A percentile compares a stretch with the other conserved stretches of the same genome.
These are phyloP conservation scores for Potorous gilbertii DNA, from an alignment of 2,797 vertebrate genomes.

Conservation along the genomic window DNA sequence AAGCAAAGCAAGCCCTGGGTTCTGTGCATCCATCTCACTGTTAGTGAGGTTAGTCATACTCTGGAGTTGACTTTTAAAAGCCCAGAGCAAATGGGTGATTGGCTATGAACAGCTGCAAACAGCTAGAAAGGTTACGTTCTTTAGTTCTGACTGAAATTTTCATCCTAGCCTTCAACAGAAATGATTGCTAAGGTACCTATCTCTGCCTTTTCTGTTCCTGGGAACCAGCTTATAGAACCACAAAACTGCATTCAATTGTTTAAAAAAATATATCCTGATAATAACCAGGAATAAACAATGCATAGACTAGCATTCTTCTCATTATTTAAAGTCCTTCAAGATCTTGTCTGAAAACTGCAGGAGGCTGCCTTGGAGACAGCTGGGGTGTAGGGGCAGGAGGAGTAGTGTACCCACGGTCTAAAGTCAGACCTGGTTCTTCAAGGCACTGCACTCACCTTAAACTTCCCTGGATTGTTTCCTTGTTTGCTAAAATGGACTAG, in stretches of 20 bases:
- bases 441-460: not conserved
- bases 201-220: not conserved
- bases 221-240: not conserved
- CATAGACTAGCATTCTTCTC: not conserved
- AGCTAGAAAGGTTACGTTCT: conserved; percentile 4
- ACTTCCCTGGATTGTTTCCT: not conserved
- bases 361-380: not conserved
- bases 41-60: not conserved
- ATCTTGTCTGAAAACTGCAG: not conserved
- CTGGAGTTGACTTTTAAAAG: conserved; percentile 33
- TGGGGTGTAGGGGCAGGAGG: too few species aligned
- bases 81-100: not conserved
- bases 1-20: not conserved
- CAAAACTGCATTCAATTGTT: not conserved
- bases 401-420: too few species aligned
- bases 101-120: not conserved
- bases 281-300: too few species aligned
- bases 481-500: not conserved
- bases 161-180: not conserved
- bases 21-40: not conserved
- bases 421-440: not conserved
- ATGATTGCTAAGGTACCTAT: not conserved
- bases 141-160: not conserved
- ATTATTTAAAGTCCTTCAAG: not conserved
- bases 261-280: not conserved